These are phyloP conservation scores for Rhodeus uyekii DNA, from an alignment of 2,797 vertebrate genomes.

Conservation along the genomic window DNA sequence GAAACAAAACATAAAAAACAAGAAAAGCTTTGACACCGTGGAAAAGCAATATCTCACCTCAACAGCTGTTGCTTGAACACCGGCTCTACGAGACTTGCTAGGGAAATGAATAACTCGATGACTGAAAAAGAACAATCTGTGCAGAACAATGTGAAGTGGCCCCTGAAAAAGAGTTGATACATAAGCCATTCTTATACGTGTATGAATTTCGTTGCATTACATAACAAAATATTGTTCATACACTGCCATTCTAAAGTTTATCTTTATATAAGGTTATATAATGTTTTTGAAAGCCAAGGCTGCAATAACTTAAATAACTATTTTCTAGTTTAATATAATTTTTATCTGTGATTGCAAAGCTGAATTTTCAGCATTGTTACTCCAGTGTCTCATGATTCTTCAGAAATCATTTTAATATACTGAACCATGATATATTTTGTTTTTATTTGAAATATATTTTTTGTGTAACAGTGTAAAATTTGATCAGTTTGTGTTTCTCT, in stretches of 20 bases:
- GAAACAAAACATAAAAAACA: not conserved
- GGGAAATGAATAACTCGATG: not conserved
- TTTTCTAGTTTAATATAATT: not conserved
- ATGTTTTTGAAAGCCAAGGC: not conserved
- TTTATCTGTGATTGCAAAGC: not conserved
- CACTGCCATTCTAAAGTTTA: not conserved
- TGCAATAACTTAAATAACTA: not conserved
- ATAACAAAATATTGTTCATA: not conserved
- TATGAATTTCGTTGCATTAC: not conserved
- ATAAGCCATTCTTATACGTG: not conserved
- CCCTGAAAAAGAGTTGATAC: not conserved
- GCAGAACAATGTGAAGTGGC: too few relatives aligned
- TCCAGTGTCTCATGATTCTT: not conserved
- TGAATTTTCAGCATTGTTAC: not conserved
- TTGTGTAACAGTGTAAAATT: too few relatives aligned
- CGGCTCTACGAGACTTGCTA: not conserved
- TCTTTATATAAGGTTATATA: not conserved
- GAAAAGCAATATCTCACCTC: not conserved
- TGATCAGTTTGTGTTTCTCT: too few relatives aligned
- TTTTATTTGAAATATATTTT: too few relatives aligned
- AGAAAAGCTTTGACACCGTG: not conserved
- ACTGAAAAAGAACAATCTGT: not conserved
- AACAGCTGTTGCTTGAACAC: not conserved
- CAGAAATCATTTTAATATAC: not conserved
- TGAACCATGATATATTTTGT: too few relatives aligned